Evolutionary conservation across 2,888 invertebrate genomes (phyloP).

Genomic region (Schrankia costaestrigalis): DNA sequence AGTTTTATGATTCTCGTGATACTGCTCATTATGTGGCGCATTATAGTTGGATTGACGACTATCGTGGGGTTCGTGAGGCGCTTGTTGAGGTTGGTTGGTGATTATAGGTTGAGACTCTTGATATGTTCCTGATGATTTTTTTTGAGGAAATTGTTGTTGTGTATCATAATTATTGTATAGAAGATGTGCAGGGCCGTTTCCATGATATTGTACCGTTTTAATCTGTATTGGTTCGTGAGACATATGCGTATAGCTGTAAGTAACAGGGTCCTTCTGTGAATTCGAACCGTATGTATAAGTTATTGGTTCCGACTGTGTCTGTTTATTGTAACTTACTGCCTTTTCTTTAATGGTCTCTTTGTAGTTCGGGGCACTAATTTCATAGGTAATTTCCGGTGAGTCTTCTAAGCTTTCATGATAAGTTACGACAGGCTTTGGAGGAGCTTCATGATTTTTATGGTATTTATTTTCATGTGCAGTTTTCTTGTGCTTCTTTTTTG

Average conservation of each 20-base stretch:
- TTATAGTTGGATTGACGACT: too few relatives aligned
- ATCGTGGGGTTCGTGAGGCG: too few relatives aligned
- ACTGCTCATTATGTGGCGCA: too few relatives aligned
- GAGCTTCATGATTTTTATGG: constrained; percentile 40
- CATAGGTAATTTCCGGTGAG: constrained; percentile 59
- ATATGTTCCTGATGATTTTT: constrained; percentile 21
- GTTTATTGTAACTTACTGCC: constrained; percentile 62
- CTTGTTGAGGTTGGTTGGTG: too few relatives aligned
- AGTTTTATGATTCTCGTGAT: constrained; percentile 13
- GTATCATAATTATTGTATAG: too few relatives aligned
- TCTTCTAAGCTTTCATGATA: constrained; percentile 46
- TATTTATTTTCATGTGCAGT: constrained; percentile 39
- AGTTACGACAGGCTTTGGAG: constrained; percentile 42
- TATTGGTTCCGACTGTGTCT: constrained; percentile 58
- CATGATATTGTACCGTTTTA: constrained; percentile 47
- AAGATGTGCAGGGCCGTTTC: constrained; percentile 50
- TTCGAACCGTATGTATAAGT: constrained; percentile 55
- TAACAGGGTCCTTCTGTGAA: constrained; percentile 52
- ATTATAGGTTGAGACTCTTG: too few relatives aligned
- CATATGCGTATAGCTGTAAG: constrained; percentile 50
- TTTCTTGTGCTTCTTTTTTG: constrained; percentile 51
- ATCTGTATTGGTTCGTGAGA: constrained; percentile 49
- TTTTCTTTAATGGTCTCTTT: constrained; percentile 66
- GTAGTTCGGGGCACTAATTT: constrained; percentile 63
- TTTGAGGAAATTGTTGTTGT: constrained; percentile 32